These are phyloP conservation scores for Clunio marinus DNA, from an alignment of 2,888 invertebrate genomes.

Conservation along the genomic window DNA sequence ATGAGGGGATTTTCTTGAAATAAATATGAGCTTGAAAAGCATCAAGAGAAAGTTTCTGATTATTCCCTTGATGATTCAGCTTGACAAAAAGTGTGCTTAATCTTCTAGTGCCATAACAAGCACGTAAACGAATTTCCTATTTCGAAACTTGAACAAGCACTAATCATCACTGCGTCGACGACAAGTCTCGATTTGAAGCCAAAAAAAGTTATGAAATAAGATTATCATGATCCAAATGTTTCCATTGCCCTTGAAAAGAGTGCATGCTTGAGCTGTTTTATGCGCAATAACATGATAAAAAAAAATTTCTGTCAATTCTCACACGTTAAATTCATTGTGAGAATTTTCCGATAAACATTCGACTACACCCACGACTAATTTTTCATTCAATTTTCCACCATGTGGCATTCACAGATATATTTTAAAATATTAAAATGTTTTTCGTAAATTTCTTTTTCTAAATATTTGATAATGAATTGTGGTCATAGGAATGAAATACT, in stretches of 20 bases:
- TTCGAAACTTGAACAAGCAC: not conserved
- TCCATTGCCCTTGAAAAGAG: not conserved
- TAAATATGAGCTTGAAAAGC: not conserved
- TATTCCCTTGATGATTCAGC: not conserved
- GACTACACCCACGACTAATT: no score
- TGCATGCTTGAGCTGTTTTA: no score
- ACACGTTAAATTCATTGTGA: no score
- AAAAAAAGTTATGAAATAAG: not conserved
- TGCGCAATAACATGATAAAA: no score
- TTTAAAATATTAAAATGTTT: no score
- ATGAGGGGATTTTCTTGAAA: not conserved
- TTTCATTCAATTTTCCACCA: no score
- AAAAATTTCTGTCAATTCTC: no score
- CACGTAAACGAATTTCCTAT: not conserved
- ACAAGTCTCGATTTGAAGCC: not conserved
- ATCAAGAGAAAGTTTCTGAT: not conserved
- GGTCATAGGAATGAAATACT: no score
- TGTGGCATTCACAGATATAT: no score
- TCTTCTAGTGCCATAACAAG: not conserved
- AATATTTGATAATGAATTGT: no score
- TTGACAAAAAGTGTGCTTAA: not conserved
- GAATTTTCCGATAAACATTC: no score
- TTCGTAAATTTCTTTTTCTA: no score
- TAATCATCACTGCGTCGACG: not conserved
- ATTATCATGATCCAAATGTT: not conserved